phyloP scores from a whole-genome alignment of 2,113 vertebrate genomes.

The Sorex araneus region DNA sequence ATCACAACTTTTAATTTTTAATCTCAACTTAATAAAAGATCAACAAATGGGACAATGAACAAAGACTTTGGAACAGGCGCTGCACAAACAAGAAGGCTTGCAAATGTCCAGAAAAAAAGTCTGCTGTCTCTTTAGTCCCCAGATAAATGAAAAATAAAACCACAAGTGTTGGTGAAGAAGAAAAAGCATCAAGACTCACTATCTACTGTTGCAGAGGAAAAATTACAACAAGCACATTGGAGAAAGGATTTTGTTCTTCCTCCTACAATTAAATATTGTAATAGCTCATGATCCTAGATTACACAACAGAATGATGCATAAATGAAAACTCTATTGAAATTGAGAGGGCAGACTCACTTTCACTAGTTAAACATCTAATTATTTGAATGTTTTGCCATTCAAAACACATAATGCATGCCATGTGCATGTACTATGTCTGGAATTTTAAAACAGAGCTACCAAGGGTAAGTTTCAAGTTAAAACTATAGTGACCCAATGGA shows the following conservation, averaged over 20 bases:
- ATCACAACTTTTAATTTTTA: too few relatives aligned
- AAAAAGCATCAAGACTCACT: not conserved
- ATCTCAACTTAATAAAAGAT: too few relatives aligned
- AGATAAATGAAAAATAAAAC: not conserved
- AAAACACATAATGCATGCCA: too few relatives aligned
- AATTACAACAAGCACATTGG: not conserved
- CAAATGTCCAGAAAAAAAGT: not conserved
- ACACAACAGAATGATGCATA: not conserved
- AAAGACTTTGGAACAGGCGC: not conserved
- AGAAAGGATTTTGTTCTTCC: not conserved
- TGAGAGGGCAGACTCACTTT: not conserved
- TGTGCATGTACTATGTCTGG: not conserved
- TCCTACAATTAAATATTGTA: not conserved
- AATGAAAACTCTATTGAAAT: not conserved
- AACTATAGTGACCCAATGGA: not conserved
- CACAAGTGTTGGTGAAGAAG: not conserved
- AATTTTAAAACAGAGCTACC: conserved; percentile 5
- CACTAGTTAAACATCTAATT: not conserved
- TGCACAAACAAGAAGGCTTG: not conserved
- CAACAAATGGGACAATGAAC: too few relatives aligned
- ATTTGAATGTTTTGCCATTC: conserved; percentile 9
- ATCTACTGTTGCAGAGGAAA: not conserved
- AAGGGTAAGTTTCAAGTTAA: not conserved
- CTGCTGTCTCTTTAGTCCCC: not conserved
- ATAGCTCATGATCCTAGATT: too few relatives aligned